Evolutionary conservation across 2,888 invertebrate species (phyloP), one percentile per base, ranked within the genome.

Genomic region (Drosophila macrospina): DNA sequence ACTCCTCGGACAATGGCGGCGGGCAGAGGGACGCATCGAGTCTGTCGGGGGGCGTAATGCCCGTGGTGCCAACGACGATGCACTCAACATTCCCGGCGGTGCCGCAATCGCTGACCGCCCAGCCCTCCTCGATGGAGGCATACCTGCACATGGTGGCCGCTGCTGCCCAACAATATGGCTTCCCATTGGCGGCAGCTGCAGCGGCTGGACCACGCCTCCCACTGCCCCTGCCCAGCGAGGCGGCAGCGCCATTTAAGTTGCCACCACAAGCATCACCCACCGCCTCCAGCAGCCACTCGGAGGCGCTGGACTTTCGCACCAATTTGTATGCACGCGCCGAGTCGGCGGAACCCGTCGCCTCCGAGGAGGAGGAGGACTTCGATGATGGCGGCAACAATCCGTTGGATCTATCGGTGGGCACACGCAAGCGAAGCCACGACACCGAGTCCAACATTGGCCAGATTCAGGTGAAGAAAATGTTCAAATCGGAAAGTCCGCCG

Each of bases 61-160:
- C 81, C 5, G 72, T 54, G 51, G 74, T 78, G 55, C 71, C 81
- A 52, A 74, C 68, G 11, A 66, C 87, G 28, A 70, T 89, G 60
- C 87, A 88, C 20, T 78, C 90, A 47, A 80, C 90, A 86, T 91
- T 91, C 86, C 90, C 91, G 69, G 88, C 90, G 65, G 86, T 90
- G 80, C 91, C 90, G 69, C 96, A 89, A 94, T 96, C 69, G 94
- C 95, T 91, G 57, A 83, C 90, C 45, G 89, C 85, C 30, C 96
- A 96, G 91, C 95, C 96, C 20, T 96, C 96, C 45, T 96, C 96
- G 4, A 96, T 96, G 93, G 96, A 96, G 67, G 96, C 96, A n/a
- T 96, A 96, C 90, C 93, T 96, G 64, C 95, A 95, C 66, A 91
- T 91, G 91, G 95, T 95, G 4, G 95, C 95, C 5, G 95, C 95